phyloP scores from a whole-genome alignment of 2,888 invertebrate genomes.

The Agrotis clavis region DNA sequence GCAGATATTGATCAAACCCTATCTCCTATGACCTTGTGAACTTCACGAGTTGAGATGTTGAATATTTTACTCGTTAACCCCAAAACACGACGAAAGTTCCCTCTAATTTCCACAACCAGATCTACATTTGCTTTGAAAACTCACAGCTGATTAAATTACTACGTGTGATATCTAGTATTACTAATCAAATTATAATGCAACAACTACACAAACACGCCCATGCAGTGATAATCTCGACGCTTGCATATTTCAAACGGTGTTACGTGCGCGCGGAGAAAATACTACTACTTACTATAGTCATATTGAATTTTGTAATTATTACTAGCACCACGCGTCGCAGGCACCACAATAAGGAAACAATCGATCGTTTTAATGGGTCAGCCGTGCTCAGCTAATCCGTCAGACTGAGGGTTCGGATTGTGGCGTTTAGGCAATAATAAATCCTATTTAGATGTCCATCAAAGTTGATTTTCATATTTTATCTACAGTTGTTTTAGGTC shows the following conservation, averaged over 20 bases:
- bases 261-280: conserved; percentile 54
- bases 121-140: conserved; percentile 41
- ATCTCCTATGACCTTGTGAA: conserved; percentile 78
- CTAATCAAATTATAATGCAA: conserved; percentile 60
- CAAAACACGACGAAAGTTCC: conserved; percentile 54
- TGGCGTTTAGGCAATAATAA: conserved; percentile 76
- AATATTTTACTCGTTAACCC: conserved; percentile 75
- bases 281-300: conserved; percentile 62
- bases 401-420: conserved; percentile 79
- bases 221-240: conserved; percentile 54
- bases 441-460: conserved; percentile 76
- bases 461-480: conserved; percentile 74
- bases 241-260: conserved; percentile 56
- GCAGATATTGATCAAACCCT: conserved; percentile 83
- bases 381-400: conserved; percentile 88
- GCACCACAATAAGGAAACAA: conserved; percentile 89
- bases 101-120: conserved; percentile 39
- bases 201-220: conserved; percentile 53
- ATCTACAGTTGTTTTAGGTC: conserved; percentile 73
- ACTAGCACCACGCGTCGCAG: conserved; percentile 76
- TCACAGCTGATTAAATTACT: conserved; percentile 49
- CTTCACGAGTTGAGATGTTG: conserved; percentile 77
- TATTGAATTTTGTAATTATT: conserved; percentile 81
- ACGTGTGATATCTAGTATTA: conserved; percentile 46
- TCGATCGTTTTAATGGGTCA: conserved; percentile 91